A percentile compares a stretch with the other conserved stretches of the same genome.
These are phyloP conservation scores for Apistogramma diplotaenia DNA, from an alignment of 2,113 vertebrate genomes.

Conservation along the genomic window DNA sequence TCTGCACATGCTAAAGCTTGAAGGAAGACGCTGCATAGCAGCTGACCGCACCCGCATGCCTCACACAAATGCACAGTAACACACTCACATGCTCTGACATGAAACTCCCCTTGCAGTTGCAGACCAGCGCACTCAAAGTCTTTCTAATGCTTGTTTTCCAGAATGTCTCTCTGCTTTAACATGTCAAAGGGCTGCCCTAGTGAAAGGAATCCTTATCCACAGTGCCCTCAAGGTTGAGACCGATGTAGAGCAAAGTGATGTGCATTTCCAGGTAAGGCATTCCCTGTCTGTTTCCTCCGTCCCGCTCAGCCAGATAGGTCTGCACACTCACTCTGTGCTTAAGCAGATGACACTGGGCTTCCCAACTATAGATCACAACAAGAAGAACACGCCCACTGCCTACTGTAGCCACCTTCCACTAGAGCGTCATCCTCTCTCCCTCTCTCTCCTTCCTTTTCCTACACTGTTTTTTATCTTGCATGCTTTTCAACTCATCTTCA, in stretches of 20 bases:
- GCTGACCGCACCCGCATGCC: conserved; percentile 46
- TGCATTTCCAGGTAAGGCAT: conserved; percentile 20
- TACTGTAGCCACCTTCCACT: conserved; percentile 57
- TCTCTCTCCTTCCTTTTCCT: conserved; percentile 11
- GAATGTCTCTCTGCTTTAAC: conserved; percentile 4
- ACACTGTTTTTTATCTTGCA: background rate
- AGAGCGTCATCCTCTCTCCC: conserved; percentile 34
- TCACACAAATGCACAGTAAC: conserved; percentile 35
- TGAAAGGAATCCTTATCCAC: conserved; percentile 31
- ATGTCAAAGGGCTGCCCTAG: conserved; percentile 1
- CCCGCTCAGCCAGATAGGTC: conserved; percentile 44
- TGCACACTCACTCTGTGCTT: conserved; percentile 55
- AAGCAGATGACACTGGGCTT: conserved; percentile 76
- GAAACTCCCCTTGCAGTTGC: conserved; percentile 34
- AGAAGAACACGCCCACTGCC: conserved; percentile 77
- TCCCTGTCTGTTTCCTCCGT: conserved; percentile 30
- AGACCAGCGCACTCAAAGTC: conserved; percentile 14
- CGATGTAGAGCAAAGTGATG: conserved; percentile 16
- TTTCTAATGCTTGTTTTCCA: background rate
- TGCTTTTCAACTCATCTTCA: conserved; percentile 25
- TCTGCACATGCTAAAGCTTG: conserved; percentile 61
- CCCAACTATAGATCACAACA: conserved; percentile 73
- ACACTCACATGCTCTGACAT: conserved; percentile 1
- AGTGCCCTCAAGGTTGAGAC: conserved; percentile 9
- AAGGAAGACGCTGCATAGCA: conserved; percentile 11